Evolutionary conservation across 2,113 vertebrate genomes (phyloP).

Genomic region (Gadus macrocephalus): DNA sequence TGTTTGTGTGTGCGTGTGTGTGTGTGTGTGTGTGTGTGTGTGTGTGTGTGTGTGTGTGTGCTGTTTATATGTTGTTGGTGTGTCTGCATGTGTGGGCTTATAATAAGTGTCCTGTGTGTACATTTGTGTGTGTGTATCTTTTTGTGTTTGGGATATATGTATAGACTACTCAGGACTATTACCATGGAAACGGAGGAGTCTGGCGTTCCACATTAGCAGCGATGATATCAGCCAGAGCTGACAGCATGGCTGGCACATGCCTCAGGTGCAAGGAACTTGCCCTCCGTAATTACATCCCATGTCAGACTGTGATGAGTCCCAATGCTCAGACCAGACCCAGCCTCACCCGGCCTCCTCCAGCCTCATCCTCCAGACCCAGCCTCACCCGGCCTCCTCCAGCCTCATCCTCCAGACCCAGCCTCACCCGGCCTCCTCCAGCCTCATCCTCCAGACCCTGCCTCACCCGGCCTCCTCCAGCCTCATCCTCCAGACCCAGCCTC

Average conservation of each 20-base stretch:
- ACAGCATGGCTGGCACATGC: slow-evolving; percentile 62
- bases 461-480: too few relatives aligned
- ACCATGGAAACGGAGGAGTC: slow-evolving; percentile 26
- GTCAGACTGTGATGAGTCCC: slow-evolving; percentile 62
- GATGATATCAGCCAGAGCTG: slow-evolving; percentile 55
- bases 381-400: too few relatives aligned
- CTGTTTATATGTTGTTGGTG: too few relatives aligned
- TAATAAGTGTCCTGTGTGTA: too few relatives aligned
- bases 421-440: slow-evolving; percentile 4
- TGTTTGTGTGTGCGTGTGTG: neutral
- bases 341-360: slow-evolving; percentile 36
- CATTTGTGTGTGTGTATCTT: too few relatives aligned
- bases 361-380: slow-evolving; percentile 3
- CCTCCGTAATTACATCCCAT: slow-evolving; percentile 65
- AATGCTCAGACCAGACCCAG: slow-evolving; percentile 42
- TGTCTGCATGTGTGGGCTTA: too few relatives aligned
- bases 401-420: slow-evolving; percentile 15
- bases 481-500: slow-evolving; percentile 6
- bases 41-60: too few relatives aligned
- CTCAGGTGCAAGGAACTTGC: slow-evolving; percentile 44
- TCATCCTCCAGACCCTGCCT: too few relatives aligned
- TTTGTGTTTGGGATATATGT: too few relatives aligned
- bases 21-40: too few relatives aligned
- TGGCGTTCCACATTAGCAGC: slow-evolving; percentile 56
- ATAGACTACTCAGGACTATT: too few relatives aligned